Conservation (phyloP, 1,140 invertebrate species). For the Lasioglossum baleicum region DNA sequence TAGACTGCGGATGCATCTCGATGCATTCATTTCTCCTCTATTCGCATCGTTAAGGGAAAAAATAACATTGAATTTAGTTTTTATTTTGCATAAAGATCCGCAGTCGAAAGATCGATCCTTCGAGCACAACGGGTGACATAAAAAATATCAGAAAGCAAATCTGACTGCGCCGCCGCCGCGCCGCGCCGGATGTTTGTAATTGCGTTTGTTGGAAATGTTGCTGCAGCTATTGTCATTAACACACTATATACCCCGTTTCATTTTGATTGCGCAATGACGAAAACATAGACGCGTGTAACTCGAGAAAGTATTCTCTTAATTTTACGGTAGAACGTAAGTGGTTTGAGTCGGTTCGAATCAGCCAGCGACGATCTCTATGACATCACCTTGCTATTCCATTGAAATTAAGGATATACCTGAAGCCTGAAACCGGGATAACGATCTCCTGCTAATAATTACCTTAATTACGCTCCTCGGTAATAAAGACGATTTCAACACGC, state of each 20-base stretch:
- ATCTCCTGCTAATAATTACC: conserved; percentile 5
- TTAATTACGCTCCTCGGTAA: background rate
- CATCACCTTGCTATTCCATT: background rate
- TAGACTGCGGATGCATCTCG: no score
- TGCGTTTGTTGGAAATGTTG: background rate
- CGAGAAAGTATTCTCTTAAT: background rate
- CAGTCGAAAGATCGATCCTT: no score
- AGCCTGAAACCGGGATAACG: background rate
- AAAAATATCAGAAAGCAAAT: background rate
- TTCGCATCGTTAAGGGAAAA: no score
- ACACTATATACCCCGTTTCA: background rate
- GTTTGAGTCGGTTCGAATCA: background rate
- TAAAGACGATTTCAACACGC: background rate
- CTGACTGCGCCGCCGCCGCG: background rate
- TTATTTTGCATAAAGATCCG: no score
- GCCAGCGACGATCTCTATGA: background rate
- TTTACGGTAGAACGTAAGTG: no score
- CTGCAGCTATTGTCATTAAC: background rate
- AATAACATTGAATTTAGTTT: no score
- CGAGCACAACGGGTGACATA: no score
- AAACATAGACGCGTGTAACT: background rate
- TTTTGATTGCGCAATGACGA: background rate
- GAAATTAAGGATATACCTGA: background rate
- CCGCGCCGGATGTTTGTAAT: background rate
- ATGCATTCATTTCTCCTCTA: no score